Conservation (phyloP, 2,797 vertebrate genomes). For the Selene dorsalis region DNA sequence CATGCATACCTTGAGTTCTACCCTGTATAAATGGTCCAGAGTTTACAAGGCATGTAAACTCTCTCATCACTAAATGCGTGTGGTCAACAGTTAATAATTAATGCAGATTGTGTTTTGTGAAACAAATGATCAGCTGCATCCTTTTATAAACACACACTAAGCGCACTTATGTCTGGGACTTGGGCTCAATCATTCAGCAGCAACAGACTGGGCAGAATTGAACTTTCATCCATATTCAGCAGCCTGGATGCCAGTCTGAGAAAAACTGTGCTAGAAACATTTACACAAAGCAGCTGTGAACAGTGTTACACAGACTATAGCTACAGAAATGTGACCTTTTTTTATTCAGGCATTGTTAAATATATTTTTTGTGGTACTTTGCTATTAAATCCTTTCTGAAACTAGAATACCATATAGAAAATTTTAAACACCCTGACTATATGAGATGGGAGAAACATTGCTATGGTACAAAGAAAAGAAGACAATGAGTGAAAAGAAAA, state of each 20-base stretch:
- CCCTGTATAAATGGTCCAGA: neutral
- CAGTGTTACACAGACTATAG: neutral
- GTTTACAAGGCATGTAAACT: too few species aligned
- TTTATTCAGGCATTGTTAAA: neutral
- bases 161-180: neutral
- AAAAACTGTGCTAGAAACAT: neutral
- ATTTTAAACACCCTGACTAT: neutral
- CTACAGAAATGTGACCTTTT: neutral
- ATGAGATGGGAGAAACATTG: neutral
- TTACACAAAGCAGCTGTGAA: neutral
- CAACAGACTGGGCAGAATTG: neutral
- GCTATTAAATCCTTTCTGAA: neutral
- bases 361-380: neutral
- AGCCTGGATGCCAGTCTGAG: neutral
- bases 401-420: too few species aligned
- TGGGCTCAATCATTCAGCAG: neutral
- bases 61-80: neutral
- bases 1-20: too few species aligned
- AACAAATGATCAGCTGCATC: slow-evolving; percentile 28
- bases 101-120: neutral
- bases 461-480: neutral
- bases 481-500: neutral
- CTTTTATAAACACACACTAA: slow-evolving; percentile 2
- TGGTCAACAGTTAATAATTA: slow-evolving; percentile 10
- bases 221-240: neutral